phyloP scores from a whole-genome alignment of 2,113 vertebrate species.

The Cranoglanis bouderius region DNA sequence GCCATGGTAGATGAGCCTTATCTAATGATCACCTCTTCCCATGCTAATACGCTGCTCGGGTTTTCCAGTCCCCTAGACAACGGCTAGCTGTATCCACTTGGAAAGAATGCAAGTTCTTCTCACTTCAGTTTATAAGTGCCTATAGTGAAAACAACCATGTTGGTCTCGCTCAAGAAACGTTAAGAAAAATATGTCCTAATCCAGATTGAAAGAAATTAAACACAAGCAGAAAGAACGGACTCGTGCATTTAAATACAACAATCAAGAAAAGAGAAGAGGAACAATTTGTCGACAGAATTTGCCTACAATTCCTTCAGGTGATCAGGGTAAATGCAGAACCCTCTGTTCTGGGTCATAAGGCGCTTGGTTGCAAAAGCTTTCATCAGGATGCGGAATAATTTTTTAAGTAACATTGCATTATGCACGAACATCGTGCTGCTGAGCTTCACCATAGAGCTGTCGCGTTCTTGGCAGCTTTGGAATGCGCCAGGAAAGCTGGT shows the following conservation, averaged over 20 bases:
- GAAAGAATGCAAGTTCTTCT: conserved; percentile 15
- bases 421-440: background rate
- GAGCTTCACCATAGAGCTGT: conserved; percentile 14
- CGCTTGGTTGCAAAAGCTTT: conserved; percentile 24
- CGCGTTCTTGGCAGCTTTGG: conserved; percentile 15
- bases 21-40: conserved; percentile 20
- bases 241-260: background rate
- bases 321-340: background rate
- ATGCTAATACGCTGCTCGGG: background rate
- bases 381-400: conserved; percentile 16
- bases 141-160: background rate
- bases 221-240: background rate
- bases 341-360: background rate
- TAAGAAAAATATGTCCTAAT: background rate
- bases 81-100: background rate
- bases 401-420: conserved; percentile 16
- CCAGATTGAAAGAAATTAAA: background rate
- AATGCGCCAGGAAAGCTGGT: conserved; percentile 3
- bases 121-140: background rate
- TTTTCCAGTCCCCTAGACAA: background rate
- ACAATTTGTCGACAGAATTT: background rate
- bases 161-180: background rate
- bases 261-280: background rate
- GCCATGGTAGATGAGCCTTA: conserved; percentile 40
- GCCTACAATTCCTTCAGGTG: background rate